Evolutionary conservation across 2,888 invertebrate species (phyloP).

Genomic region (Nymphalis c-album): DNA sequence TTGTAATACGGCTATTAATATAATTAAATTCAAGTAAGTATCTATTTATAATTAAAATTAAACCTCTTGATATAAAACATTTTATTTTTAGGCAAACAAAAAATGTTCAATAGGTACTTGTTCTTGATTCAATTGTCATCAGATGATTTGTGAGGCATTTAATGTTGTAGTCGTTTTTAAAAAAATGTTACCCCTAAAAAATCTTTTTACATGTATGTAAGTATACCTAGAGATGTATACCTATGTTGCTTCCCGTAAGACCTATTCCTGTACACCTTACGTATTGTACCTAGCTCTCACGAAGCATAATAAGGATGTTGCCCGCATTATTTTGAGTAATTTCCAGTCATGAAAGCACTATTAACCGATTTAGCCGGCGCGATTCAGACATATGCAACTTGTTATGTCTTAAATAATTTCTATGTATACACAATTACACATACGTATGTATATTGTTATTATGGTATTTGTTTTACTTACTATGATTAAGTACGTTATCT

Average conservation of each 20-base stretch:
- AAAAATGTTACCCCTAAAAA: no score
- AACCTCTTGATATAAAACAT: no score
- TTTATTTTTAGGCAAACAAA: no score
- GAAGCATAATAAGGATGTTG: constrained; percentile 30
- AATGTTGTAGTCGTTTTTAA: no score
- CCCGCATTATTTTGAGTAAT: constrained; percentile 31
- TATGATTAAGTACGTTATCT: no score
- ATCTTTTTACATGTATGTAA: background rate
- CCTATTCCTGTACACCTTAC: constrained; percentile 18
- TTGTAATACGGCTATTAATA: background rate
- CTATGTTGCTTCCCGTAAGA: background rate
- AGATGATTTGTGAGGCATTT: no score
- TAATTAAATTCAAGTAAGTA: background rate
- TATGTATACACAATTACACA: background rate
- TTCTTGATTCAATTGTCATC: no score
- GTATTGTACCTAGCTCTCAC: constrained; percentile 19
- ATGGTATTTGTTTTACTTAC: no score
- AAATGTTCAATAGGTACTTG: no score
- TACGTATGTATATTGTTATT: no score
- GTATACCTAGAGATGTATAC: background rate
- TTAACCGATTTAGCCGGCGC: constrained; percentile 21
- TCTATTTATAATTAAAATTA: no score
- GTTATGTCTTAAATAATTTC: constrained; percentile 4
- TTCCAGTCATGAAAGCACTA: constrained; percentile 22
- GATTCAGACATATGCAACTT: constrained; percentile 16